Base-by-base conservation (phyloP, 1,140 invertebrate species). In the Nomia melanderi region DNA sequence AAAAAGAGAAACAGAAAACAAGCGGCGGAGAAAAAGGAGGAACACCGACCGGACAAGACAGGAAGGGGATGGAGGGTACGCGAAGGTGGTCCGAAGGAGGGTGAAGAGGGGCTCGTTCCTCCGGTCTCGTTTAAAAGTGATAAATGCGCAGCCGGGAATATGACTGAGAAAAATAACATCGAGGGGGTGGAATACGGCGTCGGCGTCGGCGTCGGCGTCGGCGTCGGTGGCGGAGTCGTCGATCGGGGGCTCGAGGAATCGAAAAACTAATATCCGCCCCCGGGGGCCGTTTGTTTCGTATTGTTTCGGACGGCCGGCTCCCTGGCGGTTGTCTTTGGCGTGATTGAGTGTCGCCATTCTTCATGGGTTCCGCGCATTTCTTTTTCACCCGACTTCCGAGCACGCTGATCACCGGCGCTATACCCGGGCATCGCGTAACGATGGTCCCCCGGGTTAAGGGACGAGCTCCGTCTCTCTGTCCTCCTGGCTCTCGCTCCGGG, bases 241-340 rank as follows among this genome's bases (percentile, higher is more conserved):
- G 83, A 85, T 84, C 66, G 71, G 80, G n/a, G 79, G 83, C 83
- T 89, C 78, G 88, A 90, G 82, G 77, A 90, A 90, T 90, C 90
- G 89, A 91, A 91, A 91, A 91, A 91, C 89, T 91, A 91, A 91
- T 91, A 91, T 91, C 90, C 90, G 90, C 86, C 86, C 85, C 86
- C 80, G 86, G 80, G 78, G 86, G 87, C 88, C 88, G 89, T 91
- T 91, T 91, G 90, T 91, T 91, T 91, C 88, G 89, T 81, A 91
- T 91, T 91, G 90, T 91, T 91, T 91, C 86, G 89, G 86, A 85
- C 86, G 75, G 78, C 67, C 79, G 71, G 65, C 74, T 81, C 80
- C 85, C 84, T 82, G 86, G 86, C 82, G 81, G 83, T 90, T 91
- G 87, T 86, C 87, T 88, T 86, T 82, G 84, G 82, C 83, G 84